Conservation (phyloP, 2,797 vertebrate species). For the Nannoperca australis region DNA sequence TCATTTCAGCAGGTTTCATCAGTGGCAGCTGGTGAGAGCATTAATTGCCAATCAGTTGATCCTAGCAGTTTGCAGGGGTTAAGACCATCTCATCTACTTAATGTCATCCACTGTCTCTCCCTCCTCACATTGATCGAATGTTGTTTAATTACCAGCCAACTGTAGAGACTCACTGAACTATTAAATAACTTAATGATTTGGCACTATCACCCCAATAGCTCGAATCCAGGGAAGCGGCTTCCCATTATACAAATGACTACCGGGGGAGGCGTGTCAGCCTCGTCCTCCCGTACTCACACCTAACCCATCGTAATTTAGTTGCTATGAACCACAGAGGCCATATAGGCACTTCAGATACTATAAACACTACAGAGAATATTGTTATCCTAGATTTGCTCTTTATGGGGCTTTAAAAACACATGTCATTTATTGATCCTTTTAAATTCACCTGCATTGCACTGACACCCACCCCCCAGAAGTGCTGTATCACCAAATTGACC, state of each 20-base stretch:
- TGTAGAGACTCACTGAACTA: constrained; percentile 82
- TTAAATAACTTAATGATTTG: constrained; percentile 84
- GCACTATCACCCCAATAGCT: constrained; percentile 67
- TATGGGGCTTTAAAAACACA: constrained; percentile 45
- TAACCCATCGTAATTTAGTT: constrained; percentile 40
- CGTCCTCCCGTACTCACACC: constrained; percentile 22
- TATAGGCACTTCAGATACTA: constrained; percentile 40
- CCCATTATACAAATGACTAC: constrained; percentile 60
- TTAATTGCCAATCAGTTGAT: constrained; percentile 77
- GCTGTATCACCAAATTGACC: constrained; percentile 44
- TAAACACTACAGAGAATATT: constrained; percentile 34
- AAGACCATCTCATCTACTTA: constrained; percentile 78
- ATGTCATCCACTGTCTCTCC: constrained; percentile 64
- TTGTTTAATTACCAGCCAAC: constrained; percentile 81
- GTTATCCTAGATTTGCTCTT: constrained; percentile 39
- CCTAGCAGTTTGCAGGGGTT: constrained; percentile 72
- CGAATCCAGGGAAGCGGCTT: constrained; percentile 55
- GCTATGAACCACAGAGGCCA: constrained; percentile 35
- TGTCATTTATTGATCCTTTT: constrained; percentile 34
- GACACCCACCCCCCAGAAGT: background rate
- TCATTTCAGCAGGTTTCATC: constrained; percentile 61
- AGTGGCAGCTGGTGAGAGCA: constrained; percentile 63
- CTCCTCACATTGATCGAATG: constrained; percentile 66
- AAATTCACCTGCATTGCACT: constrained; percentile 44
- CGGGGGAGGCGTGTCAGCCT: constrained; percentile 49